Base-by-base conservation (phyloP, 2,113 vertebrate species). In the Zosterops japonicus region DNA sequence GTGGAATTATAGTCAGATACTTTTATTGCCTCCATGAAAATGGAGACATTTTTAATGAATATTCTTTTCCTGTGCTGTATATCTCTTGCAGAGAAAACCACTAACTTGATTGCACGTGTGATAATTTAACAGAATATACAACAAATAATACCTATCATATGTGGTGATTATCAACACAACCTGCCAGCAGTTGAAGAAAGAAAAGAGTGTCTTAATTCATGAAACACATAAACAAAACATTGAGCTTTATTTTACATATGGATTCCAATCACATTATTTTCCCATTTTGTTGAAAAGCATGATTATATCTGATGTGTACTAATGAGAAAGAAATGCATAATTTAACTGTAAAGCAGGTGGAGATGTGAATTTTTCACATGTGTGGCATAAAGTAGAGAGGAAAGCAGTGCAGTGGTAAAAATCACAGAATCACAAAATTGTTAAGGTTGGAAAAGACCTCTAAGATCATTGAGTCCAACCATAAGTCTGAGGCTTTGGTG, bases 181-280 rank as follows among this genome's bases (percentile, higher is more conserved):
- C 63, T 71, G 75, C 44, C 46, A 83, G 27, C 56, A 96, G 41
- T 41, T 93, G 89, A 69, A 47, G 47, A 56, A 49, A 77, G 68
- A 69, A 63, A 83, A 84, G 36, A 78, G 65, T 63, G 33, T 24
- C 67, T 88, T 93, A 86, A 86, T 89, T 93, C 28, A 75, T 61
- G 11, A 92, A 93, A 76, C 83, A 89, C 11, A 5, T 81, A 93
- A 94, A 74, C 53, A 90, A 79, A 95, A 39, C 67, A 52, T 20
- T 61, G 74, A 71, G n/a, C 27, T 91, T 78, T 90, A 76, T 87
- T 79, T 90, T 88, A 56, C 92, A 90, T 93, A 50, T 94, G 90
- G 89, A 84, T 91, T 77, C 52, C 42, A 83, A 70, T 94, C 56
- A 75, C 8, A 7, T 90, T 83, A 56, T 76, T 92, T 95, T 76